A percentile compares a stretch with the other conserved stretches of the same genome.
Conservation (phyloP, 2,888 invertebrate genomes). For the Athalia cordata region DNA sequence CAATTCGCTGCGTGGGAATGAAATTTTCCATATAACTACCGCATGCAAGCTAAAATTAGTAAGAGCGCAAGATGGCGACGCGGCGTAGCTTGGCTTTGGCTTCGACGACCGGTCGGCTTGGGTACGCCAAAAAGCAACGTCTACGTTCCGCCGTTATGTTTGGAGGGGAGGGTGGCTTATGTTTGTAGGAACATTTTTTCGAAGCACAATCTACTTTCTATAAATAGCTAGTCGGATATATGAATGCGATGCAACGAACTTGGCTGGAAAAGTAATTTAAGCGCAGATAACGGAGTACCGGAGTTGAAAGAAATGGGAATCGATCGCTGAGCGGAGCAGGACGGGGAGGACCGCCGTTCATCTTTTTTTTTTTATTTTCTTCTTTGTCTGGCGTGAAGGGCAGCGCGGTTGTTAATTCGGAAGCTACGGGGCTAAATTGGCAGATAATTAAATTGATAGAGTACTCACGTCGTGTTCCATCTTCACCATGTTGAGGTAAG, state of each 20-base stretch:
- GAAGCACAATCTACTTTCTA: neutral
- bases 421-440: neutral
- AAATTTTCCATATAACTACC: neutral
- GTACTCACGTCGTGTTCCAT: conserved; percentile 70
- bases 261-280: no score
- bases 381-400: no score
- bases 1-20: neutral
- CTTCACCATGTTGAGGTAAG: conserved; percentile 67
- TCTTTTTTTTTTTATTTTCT: no score
- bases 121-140: conserved; percentile 50
- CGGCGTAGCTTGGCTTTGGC: conserved; percentile 56
- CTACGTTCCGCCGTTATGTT: neutral
- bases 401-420: neutral
- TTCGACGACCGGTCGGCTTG: conserved; percentile 53
- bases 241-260: no score
- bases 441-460: neutral
- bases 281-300: no score
- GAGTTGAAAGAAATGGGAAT: no score
- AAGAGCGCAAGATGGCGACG: conserved; percentile 33
- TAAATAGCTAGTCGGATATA: neutral
- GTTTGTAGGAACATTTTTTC: neutral
- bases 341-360: no score
- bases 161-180: neutral
- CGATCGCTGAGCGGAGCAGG: no score
- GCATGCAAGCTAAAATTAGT: conserved; percentile 21